Conservation (phyloP, 2,888 invertebrate genomes). For the Latrodectus elegans region DNA sequence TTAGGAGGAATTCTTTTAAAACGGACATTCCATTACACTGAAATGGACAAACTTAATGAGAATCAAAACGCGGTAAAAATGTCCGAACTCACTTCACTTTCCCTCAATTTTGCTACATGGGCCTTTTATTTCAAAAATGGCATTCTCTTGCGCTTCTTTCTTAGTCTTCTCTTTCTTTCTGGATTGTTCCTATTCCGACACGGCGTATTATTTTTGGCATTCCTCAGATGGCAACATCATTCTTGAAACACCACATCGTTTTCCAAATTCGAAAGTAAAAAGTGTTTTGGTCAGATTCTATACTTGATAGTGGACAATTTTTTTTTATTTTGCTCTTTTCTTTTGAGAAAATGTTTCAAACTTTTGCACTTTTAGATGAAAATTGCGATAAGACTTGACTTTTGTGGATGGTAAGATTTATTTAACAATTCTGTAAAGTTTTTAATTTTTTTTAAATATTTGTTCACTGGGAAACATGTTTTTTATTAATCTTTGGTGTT, state of each 20-base stretch:
- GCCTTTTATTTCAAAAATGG: not conserved
- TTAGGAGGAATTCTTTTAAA: not conserved
- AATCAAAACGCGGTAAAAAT: not conserved
- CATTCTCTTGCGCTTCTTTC: not conserved
- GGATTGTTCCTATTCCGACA: not conserved
- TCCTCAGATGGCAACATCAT: constrained; percentile 13
- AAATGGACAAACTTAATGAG: constrained; percentile 1
- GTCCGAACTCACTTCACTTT: not conserved
- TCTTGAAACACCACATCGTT: not conserved
- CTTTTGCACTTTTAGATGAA: too few species aligned
- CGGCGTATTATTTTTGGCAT: constrained; percentile 17
- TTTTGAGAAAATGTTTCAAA: too few species aligned
- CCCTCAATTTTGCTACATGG: not conserved
- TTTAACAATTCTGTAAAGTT: too few species aligned
- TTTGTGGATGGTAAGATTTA: too few species aligned
- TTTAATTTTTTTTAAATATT: too few species aligned
- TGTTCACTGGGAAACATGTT: too few species aligned
- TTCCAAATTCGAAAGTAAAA: too few species aligned
- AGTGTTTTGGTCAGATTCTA: not conserved
- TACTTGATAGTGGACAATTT: constrained; percentile 9
- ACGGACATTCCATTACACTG: constrained; percentile 15
- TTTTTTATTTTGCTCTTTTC: not conserved
- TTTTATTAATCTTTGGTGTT: too few species aligned
- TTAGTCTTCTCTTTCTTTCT: not conserved
- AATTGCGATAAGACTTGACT: too few species aligned